Evolutionary conservation across 23 tunicate species (phyloP).

Genomic region (Ciona savignyi): DNA sequence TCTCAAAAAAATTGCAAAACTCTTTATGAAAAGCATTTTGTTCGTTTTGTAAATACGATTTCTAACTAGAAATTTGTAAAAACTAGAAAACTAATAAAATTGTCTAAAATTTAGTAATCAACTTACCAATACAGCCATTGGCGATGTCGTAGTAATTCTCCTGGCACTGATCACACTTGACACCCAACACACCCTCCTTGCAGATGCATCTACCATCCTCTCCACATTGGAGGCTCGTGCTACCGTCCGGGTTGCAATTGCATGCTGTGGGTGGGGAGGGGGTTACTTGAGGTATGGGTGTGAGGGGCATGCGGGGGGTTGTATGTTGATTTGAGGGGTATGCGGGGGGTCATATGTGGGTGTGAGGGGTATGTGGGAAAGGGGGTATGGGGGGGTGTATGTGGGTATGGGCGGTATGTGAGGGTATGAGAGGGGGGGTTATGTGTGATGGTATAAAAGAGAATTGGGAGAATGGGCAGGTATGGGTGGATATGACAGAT

Average conservation of each 20-base stretch:
- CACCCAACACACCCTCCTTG: slow-evolving; percentile 85
- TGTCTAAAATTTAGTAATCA: too few species aligned
- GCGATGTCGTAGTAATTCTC: slow-evolving; percentile 83
- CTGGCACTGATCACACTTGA: slow-evolving; percentile 92
- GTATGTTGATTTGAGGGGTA: too few species aligned
- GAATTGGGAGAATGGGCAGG: too few species aligned
- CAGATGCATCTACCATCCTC: slow-evolving; percentile 77
- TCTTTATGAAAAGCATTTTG: neutral
- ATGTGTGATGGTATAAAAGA: too few species aligned
- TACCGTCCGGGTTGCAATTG: slow-evolving; percentile 82
- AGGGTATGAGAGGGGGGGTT: too few species aligned
- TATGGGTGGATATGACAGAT: too few species aligned
- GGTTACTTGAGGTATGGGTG: neutral
- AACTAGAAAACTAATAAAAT: neutral
- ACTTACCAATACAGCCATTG: slow-evolving; percentile 72
- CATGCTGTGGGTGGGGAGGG: slow-evolving; percentile 40
- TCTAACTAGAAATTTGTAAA: neutral
- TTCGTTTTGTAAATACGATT: neutral
- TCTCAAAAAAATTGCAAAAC: neutral
- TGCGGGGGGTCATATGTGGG: too few species aligned
- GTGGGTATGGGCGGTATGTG: too few species aligned
- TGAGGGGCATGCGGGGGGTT: neutral
- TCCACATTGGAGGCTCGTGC: slow-evolving; percentile 60
- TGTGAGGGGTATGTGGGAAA: too few species aligned
- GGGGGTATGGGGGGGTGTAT: too few species aligned